A percentile compares a stretch with the other conserved stretches of the same genome.
Evolutionary conservation across 2,113 vertebrate species (phyloP).

Genomic region (Pomatorhinus ruficollis): DNA sequence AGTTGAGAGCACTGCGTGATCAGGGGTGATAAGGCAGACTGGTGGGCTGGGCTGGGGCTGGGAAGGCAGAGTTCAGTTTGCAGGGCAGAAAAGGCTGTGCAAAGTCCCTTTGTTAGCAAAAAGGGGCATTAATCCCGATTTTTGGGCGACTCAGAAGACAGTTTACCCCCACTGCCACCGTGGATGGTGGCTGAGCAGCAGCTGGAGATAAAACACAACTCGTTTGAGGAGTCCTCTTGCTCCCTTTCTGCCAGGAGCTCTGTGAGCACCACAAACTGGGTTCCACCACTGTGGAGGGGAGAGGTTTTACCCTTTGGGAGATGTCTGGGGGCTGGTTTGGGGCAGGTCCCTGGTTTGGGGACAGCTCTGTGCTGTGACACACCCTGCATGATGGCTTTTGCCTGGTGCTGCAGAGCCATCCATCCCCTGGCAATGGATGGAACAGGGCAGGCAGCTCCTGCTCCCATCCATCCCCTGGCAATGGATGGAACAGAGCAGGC

Average conservation of each 20-base stretch:
- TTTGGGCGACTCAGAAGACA: neutral
- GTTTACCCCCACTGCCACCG: neutral
- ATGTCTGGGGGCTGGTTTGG: neutral
- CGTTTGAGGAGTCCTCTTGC: neutral
- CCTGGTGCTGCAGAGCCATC: neutral
- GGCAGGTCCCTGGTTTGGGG: neutral
- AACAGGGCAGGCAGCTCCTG: neutral
- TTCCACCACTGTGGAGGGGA: neutral
- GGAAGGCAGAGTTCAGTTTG: neutral
- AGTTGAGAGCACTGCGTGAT: neutral
- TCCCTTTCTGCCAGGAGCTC: neutral
- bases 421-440: neutral
- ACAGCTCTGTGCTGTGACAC: neutral
- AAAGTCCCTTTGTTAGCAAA: neutral
- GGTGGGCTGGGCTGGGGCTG: neutral
- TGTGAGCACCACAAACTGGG: neutral
- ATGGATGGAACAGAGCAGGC: neutral
- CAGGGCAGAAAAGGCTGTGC: neutral
- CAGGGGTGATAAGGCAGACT: neutral
- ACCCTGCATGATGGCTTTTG: neutral
- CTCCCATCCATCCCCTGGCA: neutral
- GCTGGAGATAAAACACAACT: neutral
- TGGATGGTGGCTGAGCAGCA: neutral
- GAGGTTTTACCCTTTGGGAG: neutral
- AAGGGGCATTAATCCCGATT: neutral